Conservation (phyloP, 2,797 vertebrate genomes). For the Schizopygopsis pylzovi region DNA sequence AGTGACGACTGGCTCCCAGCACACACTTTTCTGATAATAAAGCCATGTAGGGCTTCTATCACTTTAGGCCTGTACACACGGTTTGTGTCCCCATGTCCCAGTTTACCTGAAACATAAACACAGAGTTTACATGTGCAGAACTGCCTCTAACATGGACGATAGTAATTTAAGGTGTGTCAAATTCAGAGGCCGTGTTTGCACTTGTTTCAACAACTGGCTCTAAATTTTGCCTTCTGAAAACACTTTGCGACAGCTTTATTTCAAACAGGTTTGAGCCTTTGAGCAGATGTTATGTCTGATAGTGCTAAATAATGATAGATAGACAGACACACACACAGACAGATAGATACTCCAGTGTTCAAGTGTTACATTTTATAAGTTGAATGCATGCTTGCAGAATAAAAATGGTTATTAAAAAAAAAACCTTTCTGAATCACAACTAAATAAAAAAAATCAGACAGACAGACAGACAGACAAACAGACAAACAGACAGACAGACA, state of each 20-base stretch:
- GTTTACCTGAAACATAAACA: slow-evolving; percentile 75
- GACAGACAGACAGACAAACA: neutral
- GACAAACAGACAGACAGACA: neutral
- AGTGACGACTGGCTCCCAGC: slow-evolving; percentile 85
- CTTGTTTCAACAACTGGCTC: neutral
- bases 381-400: too few relatives aligned
- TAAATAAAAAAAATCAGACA: neutral
- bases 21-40: slow-evolving; percentile 85
- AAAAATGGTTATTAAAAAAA: too few relatives aligned
- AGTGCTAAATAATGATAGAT: neutral
- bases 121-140: neutral
- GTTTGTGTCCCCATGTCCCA: slow-evolving; percentile 85
- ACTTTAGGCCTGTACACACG: slow-evolving; percentile 85
- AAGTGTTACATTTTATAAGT: too few relatives aligned
- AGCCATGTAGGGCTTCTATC: slow-evolving; percentile 82
- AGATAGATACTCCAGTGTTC: too few relatives aligned
- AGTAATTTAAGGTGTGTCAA: neutral
- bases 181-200: neutral
- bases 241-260: neutral
- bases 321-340: neutral
- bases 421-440: too few relatives aligned
- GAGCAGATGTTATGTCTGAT: neutral
- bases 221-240: neutral
- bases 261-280: neutral
- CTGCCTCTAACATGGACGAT: neutral